A percentile compares a stretch with the other conserved stretches of the same genome.
Evolutionary conservation across 2,797 vertebrate species (phyloP).

Genomic region (Chrysocyon brachyurus): DNA sequence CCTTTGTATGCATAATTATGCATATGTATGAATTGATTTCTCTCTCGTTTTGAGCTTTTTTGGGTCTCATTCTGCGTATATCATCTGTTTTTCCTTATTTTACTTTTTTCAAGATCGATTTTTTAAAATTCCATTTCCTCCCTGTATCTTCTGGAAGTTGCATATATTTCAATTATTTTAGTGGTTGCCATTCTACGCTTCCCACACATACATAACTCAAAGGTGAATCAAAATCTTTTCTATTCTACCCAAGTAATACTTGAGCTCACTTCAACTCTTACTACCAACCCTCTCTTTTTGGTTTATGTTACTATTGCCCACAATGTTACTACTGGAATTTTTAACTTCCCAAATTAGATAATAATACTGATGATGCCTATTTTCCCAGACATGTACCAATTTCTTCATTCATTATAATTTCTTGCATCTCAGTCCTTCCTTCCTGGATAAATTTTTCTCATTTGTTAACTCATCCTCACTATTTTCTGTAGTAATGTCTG

Average conservation of each 20-base stretch:
- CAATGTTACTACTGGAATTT: not conserved
- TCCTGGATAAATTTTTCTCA: not conserved
- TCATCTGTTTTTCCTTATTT: not conserved
- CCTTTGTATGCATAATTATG: not conserved
- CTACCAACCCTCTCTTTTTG: not conserved
- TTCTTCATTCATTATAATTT: not conserved
- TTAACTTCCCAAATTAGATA: constrained; percentile 1
- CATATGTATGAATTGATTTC: not conserved
- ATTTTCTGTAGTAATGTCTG: not conserved
- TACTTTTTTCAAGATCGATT: not conserved
- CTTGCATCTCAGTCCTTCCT: not conserved
- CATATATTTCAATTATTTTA: not conserved
- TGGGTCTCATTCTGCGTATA: not conserved
- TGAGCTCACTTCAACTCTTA: not conserved
- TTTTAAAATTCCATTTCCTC: not conserved
- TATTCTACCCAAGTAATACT: not conserved
- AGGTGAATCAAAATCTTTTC: not conserved
- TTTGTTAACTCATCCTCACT: not conserved
- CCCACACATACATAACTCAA: not conserved
- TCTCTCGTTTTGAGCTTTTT: not conserved
- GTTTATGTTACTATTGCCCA: not conserved
- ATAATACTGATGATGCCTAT: not conserved
- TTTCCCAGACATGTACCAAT: not conserved
- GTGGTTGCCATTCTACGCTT: not conserved
- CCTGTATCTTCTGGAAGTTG: not conserved